These are phyloP conservation scores for Apamea anceps DNA, from an alignment of 2,888 invertebrate species.

Conservation along the genomic window DNA sequence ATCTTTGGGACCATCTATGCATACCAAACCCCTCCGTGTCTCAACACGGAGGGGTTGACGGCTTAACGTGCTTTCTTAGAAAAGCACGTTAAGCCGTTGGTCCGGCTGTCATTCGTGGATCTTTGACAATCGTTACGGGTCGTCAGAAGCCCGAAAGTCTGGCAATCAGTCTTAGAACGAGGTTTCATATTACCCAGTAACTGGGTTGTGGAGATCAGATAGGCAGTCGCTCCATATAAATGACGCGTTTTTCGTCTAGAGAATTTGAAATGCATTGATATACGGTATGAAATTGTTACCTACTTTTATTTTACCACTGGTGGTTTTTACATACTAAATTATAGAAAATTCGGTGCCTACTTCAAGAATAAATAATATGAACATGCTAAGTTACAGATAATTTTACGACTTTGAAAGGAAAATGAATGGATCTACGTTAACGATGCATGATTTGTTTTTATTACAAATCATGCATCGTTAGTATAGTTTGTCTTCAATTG, in stretches of 20 bases:
- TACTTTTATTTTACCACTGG: not conserved
- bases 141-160: too few species aligned
- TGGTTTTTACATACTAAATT: not conserved
- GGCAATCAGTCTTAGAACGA: too few species aligned
- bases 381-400: not conserved
- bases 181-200: too few species aligned
- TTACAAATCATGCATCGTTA: too few species aligned
- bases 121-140: too few species aligned
- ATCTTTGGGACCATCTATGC: not conserved
- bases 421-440: not conserved
- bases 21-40: not conserved
- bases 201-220: too few species aligned
- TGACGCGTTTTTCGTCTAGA: not conserved
- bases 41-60: too few species aligned
- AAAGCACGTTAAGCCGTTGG: not conserved
- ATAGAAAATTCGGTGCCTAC: not conserved
- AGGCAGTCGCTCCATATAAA: too few species aligned
- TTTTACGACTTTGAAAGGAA: not conserved
- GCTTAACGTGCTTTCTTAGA: too few species aligned
- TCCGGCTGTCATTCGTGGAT: constrained; percentile 15
- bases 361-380: not conserved
- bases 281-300: not conserved
- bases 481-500: not conserved
- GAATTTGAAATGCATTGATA: not conserved
- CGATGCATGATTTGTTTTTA: not conserved